phyloP scores from a whole-genome alignment of 2,797 vertebrate species.

The Synanceia verrucosa region DNA sequence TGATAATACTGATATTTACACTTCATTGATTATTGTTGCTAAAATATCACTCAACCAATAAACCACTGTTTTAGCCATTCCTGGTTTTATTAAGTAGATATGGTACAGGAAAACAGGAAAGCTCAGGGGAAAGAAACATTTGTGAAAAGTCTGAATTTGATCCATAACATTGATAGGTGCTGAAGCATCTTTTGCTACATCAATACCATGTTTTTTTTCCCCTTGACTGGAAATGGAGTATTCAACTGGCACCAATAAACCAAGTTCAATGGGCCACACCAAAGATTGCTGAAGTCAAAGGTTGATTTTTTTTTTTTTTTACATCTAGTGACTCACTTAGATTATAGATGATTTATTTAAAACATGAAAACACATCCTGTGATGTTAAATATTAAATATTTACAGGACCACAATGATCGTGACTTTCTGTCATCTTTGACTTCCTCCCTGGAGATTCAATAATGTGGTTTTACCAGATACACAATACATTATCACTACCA shows the following conservation, averaged over 20 bases:
- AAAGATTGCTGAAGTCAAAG: conserved; percentile 32
- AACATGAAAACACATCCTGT: neutral
- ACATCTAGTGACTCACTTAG: neutral
- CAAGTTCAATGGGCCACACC: neutral
- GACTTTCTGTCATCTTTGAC: neutral
- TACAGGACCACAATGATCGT: neutral
- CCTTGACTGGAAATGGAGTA: neutral
- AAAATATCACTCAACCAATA: neutral
- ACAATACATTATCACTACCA: conserved; percentile 13
- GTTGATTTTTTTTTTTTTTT: conserved; percentile 1
- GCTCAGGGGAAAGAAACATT: neutral
- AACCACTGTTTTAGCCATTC: neutral
- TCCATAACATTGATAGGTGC: neutral
- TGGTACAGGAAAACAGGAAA: too few species aligned
- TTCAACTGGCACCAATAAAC: conserved; percentile 19
- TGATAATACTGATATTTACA: neutral
- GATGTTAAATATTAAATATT: neutral
- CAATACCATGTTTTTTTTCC: neutral
- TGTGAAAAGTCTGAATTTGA: neutral
- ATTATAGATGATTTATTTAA: conserved; percentile 6
- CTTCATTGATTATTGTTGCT: neutral
- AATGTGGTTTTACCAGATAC: neutral
- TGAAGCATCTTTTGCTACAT: neutral
- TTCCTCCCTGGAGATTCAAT: neutral
- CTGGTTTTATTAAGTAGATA: conserved; percentile 4